Evolutionary conservation across 2,113 vertebrate genomes (phyloP).

Genomic region (Talpa occidentalis): DNA sequence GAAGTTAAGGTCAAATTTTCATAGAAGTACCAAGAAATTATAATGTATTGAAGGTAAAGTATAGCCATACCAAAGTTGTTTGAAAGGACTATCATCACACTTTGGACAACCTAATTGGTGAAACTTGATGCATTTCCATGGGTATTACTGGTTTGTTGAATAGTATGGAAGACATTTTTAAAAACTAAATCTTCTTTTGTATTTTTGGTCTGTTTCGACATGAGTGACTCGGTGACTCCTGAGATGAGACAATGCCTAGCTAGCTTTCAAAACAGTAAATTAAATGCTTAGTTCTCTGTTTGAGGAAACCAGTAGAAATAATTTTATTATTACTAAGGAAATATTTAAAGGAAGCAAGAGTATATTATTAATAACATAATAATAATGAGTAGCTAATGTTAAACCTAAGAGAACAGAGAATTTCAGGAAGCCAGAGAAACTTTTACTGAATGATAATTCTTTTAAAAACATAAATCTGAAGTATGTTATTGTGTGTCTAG

Average conservation of each 20-base stretch:
- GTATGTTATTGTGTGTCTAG: not conserved
- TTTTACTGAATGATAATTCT: slow-evolving; percentile 29
- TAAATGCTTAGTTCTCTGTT: not conserved
- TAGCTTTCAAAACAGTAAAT: not conserved
- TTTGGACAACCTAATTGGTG: not conserved
- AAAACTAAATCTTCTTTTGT: slow-evolving; percentile 2
- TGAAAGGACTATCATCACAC: not conserved
- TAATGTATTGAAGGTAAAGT: not conserved
- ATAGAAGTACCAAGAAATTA: slow-evolving; percentile 26
- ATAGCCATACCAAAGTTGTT: not conserved
- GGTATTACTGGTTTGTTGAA: not conserved
- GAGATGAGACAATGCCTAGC: not conserved
- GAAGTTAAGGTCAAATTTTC: not conserved
- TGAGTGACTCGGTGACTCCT: not conserved
- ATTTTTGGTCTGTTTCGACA: not conserved
- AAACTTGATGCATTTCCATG: not conserved
- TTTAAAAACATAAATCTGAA: not conserved
- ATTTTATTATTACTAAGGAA: not conserved
- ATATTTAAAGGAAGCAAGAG: not conserved
- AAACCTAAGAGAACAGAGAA: not conserved
- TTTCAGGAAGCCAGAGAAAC: not conserved
- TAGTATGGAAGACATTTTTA: not conserved
- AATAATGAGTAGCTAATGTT: not conserved
- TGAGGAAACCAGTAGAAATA: not conserved
- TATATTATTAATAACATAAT: not conserved